phyloP scores from a whole-genome alignment of 2,797 vertebrate species.

The Nyctibius grandis region DNA sequence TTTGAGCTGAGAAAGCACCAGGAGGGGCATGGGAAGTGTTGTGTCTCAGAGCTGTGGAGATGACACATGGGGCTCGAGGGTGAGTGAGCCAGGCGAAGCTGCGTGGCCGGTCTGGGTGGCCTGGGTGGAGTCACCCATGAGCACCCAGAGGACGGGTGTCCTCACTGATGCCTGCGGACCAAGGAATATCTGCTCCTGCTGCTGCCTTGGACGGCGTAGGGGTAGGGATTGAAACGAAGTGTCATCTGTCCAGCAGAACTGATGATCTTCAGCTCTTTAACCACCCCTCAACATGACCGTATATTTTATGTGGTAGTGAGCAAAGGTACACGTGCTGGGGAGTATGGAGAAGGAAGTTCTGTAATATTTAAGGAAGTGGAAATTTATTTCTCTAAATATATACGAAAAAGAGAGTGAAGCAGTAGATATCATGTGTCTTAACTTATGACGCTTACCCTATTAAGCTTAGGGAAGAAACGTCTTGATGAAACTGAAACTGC shows the following conservation, averaged over 20 bases:
- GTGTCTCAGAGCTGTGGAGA: not conserved
- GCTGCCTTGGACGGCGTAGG: not conserved
- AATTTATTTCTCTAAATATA: not conserved
- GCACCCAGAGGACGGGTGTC: fast-evolving
- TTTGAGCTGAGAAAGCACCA: not conserved
- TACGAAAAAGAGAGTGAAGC: not conserved
- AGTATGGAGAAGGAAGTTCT: not conserved
- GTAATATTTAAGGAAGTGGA: not conserved
- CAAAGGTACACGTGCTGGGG: not conserved
- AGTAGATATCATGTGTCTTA: not conserved
- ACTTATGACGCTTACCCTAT: fast-evolving
- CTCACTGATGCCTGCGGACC: fast-evolving
- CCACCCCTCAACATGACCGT: fast-evolving
- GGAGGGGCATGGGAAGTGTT: fast-evolving
- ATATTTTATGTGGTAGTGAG: not conserved
- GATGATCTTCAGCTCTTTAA: not conserved
- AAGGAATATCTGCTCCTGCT: not conserved
- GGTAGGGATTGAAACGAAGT: not conserved
- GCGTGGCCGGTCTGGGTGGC: not conserved
- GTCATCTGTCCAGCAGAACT: not conserved
- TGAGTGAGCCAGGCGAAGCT: not conserved
- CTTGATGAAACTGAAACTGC: not conserved
- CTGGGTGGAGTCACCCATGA: not conserved
- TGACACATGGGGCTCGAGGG: fast-evolving
- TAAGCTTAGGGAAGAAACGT: not conserved